phyloP scores from a whole-genome alignment of 2,888 invertebrate species.

The Acleris emargana region DNA sequence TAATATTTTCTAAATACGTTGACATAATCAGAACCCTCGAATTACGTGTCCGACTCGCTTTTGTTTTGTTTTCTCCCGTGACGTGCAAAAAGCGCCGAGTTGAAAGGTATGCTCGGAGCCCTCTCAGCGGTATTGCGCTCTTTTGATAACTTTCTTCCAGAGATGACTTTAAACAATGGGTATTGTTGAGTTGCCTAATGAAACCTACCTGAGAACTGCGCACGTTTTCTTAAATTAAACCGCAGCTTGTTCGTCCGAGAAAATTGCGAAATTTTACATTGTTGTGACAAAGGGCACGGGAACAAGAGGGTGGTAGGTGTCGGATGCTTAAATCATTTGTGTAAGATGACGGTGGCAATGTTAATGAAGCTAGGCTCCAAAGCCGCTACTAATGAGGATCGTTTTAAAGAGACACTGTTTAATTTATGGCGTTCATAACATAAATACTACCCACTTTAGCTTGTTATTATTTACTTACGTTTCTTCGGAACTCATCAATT shows the following conservation, averaged over 20 bases:
- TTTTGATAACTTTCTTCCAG: conserved; percentile 43
- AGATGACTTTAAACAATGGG: conserved; percentile 47
- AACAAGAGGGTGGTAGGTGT: conserved; percentile 31
- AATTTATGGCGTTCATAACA: conserved; percentile 50
- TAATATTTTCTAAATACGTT: no score
- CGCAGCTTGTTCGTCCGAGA: conserved; percentile 8
- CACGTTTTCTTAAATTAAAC: conserved; percentile 13
- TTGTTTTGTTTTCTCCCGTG: not conserved
- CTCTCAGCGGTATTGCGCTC: conserved; percentile 41
- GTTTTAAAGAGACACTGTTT: conserved; percentile 42
- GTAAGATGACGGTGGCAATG: conserved; percentile 40
- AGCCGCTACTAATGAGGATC: conserved; percentile 51
- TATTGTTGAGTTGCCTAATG: conserved; percentile 45
- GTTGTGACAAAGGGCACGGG: conserved; percentile 17
- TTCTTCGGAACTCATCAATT: no score
- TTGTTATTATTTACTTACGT: not conserved
- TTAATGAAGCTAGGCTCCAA: conserved; percentile 50
- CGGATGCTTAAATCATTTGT: conserved; percentile 40
- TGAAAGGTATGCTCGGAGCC: conserved; percentile 6
- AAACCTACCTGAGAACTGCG: conserved; percentile 25
- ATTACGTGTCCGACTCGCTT: not conserved
- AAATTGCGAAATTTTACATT: conserved; percentile 25
- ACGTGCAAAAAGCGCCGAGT: conserved; percentile 1
- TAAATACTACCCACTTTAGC: conserved; percentile 6
- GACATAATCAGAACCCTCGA: not conserved